phyloP scores from a whole-genome alignment of 2,888 invertebrate genomes.

The Sminthurinus aureus region DNA sequence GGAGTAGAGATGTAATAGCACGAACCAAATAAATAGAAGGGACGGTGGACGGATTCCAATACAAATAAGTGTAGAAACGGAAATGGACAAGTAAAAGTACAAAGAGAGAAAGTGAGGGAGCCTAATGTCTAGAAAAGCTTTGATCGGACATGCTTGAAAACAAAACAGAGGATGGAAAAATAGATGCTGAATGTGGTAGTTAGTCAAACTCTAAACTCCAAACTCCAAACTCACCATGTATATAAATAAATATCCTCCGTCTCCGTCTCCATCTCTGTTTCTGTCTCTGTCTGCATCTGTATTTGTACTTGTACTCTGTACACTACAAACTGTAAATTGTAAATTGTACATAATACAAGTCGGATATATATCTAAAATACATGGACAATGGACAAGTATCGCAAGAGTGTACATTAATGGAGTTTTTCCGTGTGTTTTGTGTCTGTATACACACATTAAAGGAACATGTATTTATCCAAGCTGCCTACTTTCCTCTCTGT shows the following conservation, averaged over 20 bases:
- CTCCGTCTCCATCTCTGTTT: no score
- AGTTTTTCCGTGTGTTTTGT: neutral
- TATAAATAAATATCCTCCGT: no score
- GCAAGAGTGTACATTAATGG: neutral
- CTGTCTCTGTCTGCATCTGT: no score
- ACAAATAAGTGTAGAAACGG: neutral
- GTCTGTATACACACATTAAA: slow-evolving; percentile 16
- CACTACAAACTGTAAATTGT: no score
- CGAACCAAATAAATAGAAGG: neutral
- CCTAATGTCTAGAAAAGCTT: neutral
- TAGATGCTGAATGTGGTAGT: neutral
- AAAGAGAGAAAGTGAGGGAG: neutral
- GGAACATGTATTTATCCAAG: slow-evolving; percentile 32
- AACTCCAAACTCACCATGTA: no score
- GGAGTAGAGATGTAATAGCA: neutral
- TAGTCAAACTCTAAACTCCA: neutral
- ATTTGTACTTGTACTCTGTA: no score
- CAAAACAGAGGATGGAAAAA: neutral
- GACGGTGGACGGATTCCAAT: neutral
- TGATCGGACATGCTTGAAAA: neutral
- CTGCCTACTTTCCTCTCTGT: neutral
- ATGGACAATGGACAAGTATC: no score
- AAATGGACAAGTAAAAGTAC: neutral
- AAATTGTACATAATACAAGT: no score
- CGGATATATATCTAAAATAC: no score